These are phyloP conservation scores for Drosophila phalerata DNA, from an alignment of 2,888 invertebrate genomes.

Conservation along the genomic window DNA sequence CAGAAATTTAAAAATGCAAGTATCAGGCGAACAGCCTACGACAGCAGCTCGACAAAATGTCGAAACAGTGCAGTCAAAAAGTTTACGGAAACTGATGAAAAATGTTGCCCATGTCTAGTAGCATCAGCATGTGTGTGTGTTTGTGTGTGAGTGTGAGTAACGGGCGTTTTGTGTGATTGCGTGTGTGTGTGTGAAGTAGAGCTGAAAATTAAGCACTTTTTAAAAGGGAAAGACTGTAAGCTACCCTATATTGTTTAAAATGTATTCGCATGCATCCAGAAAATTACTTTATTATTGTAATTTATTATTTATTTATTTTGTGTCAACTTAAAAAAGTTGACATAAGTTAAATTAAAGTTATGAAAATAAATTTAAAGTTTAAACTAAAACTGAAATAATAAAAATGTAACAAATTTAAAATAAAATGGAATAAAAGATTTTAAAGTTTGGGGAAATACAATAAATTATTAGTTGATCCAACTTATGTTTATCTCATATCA, in stretches of 20 bases:
- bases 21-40: conserved; percentile 56
- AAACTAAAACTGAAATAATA: no score
- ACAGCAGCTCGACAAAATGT: conserved; percentile 42
- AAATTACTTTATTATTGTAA: no score
- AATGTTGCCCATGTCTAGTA: conserved; percentile 22
- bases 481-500: no score
- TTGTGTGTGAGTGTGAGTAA: not conserved
- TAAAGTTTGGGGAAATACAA: no score
- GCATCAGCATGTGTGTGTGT: conserved; percentile 2
- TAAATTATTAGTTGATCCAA: no score
- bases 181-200: not conserved
- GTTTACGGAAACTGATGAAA: conserved; percentile 46
- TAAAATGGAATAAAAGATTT: no score
- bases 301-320: no score
- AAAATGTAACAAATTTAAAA: no score
- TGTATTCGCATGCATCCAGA: no score
- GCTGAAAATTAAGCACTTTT: not conserved
- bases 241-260: not conserved
- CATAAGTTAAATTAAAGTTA: no score
- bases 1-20: conserved; percentile 58
- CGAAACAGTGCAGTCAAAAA: conserved; percentile 29
- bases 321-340: no score
- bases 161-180: not conserved
- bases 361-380: no score
- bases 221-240: not conserved